Evolutionary conservation across 2,113 vertebrate genomes (phyloP), one percentile per base, ranked within the genome.

Genomic region (Alces alces): DNA sequence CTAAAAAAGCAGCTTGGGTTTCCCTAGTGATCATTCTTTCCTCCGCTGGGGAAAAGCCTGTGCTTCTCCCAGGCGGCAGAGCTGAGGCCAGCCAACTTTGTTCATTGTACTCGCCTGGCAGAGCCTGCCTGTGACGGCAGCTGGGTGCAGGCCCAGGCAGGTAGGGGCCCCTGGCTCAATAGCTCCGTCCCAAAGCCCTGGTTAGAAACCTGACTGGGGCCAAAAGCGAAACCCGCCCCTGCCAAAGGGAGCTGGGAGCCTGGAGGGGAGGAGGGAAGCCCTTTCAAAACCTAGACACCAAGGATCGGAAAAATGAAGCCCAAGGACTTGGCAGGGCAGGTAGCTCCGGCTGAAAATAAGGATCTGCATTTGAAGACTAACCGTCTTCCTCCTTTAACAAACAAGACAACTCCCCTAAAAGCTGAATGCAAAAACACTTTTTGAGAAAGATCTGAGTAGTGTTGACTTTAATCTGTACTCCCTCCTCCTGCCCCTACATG

Each of bases 1-100:
- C 84, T 78, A 14, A 85, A 96, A 97, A 89, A 94, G 94, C 78
- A 96, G 95, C 92, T 83, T 96, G 98, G 98, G 98, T 98, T 99
- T 98, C 98, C 98, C 98, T 98, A 97, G 98, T 95, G 98, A 98
- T 96, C 84, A 73, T 96, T 97, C 96, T 95, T 91, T 92, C 97
- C 98, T 95, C 64, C 30, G 45, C 95, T 91, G 96, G 97, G 97
- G 97, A 97, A 98, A 98, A 97, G 93, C 95, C 91, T 80, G 66
- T 93, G 91, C 93, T 73, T 93, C 30, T 97, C 80, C 36, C 76
- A 93, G 45, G 0, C 0, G 23, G 89, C 82, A 52, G 1, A 95
- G 0, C 0, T 15, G 70, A 33, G 23, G 89, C 7, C 0, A 33
- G 98, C 97, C 98, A 98, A 82, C 98, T 98, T 98, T 98, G 98